Evolutionary conservation across 1,140 invertebrate species (phyloP), one percentile per base, ranked within the genome.

Genomic region (Solen grandis): DNA sequence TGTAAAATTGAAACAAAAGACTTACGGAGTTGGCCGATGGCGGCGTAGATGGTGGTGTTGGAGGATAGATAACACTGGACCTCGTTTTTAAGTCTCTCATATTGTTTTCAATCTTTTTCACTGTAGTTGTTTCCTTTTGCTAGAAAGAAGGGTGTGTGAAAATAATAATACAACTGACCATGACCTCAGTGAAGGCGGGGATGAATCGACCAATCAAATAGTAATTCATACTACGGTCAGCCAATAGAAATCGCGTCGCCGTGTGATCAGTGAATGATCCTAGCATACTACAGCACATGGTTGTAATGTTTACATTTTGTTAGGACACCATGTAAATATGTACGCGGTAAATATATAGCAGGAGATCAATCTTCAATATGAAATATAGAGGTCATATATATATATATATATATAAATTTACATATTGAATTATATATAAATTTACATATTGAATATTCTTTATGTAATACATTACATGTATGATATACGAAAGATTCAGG

Each of bases 231-330:
- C 62, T 69, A 63, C 57, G 52, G n/a, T 16, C 59, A 77, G 52
- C 84, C 84, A 86, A 86, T 86, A 60, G 84, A 54, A 73, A 41
- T 70, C 16, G 31, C 57, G 50, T 68, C 60, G 68, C 29, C 78
- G 80, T 70, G 72, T 86, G 84, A 86, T 86, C 84, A 80, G 78
- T 4, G 75, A 50, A 36, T 86, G 84, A 81, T 66, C 75, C 38
- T 36, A 41, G 41, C 41, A 54, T 50, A 50, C 35, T 41, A 27
- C 25, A 55, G 84, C 84, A 85, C 81, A 76, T 82, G 81, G 65
- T 66, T 63, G 63, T 70, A 36, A 57, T 46, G 54, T 70, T 25
- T 54, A 57, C 22, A 76, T 66, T 63, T 66, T 66, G 74, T 63
- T 29, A 29, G 1, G 1, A 35, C 50, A 19, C 38, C 74, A 33